These are phyloP conservation scores for Tetropium fuscum DNA, from an alignment of 2,888 invertebrate genomes.

Conservation along the genomic window DNA sequence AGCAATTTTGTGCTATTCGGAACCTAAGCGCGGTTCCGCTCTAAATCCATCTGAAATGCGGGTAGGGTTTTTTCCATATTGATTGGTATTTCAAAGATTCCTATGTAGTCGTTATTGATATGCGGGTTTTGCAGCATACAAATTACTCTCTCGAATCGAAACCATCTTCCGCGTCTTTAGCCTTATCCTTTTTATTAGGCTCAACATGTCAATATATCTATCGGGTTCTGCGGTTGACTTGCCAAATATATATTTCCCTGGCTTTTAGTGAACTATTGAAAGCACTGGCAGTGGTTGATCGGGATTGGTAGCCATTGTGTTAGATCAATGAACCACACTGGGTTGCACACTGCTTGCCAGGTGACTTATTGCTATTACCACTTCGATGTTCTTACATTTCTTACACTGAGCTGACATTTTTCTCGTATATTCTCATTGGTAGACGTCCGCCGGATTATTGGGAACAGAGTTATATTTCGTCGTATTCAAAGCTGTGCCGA, in stretches of 20 bases:
- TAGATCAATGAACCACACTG: constrained; percentile 55
- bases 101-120: too few species aligned
- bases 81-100: too few species aligned
- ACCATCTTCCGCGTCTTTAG: too few species aligned
- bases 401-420: constrained; percentile 31
- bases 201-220: constrained; percentile 18
- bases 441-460: not conserved
- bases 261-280: constrained; percentile 45
- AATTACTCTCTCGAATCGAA: too few species aligned
- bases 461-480: too few species aligned
- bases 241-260: constrained; percentile 19
- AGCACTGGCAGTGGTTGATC: constrained; percentile 51
- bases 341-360: constrained; percentile 45
- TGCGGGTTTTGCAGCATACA: too few species aligned
- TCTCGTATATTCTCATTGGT: constrained; percentile 27
- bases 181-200: too few species aligned
- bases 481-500: too few species aligned
- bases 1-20: too few species aligned
- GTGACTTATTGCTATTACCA: constrained; percentile 56
- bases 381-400: constrained; percentile 36
- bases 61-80: too few species aligned
- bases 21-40: too few species aligned
- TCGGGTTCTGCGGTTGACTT: constrained; percentile 11
- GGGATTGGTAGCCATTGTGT: constrained; percentile 59
- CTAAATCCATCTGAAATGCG: too few species aligned